A percentile compares a stretch with the other conserved stretches of the same genome.
phyloP scores from a whole-genome alignment of 2,888 invertebrate genomes.

The Hoplodrina ambigua region DNA sequence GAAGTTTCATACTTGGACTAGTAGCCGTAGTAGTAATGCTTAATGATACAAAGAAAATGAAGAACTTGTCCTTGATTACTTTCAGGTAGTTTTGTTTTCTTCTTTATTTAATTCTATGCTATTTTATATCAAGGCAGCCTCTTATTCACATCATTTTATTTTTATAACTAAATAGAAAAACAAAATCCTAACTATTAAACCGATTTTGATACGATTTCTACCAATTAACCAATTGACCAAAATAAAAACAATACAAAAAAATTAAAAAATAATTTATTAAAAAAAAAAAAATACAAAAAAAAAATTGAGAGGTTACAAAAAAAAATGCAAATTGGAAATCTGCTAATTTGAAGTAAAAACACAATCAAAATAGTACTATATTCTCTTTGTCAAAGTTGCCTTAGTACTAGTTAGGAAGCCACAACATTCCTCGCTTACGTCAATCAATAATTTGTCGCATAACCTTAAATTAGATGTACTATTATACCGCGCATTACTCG shows the following conservation, averaged over 20 bases:
- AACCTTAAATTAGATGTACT: neutral
- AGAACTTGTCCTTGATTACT: neutral
- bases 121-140: neutral
- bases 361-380: too few relatives aligned
- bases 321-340: too few relatives aligned
- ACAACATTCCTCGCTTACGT: slow-evolving; percentile 24
- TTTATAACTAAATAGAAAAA: neutral
- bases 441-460: slow-evolving; percentile 21
- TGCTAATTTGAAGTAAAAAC: too few relatives aligned
- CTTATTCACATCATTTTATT: neutral
- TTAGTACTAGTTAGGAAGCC: neutral
- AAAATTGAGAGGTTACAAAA: too few relatives aligned
- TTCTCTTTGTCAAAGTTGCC: neutral
- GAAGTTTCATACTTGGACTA: neutral
- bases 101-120: neutral
- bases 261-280: too few relatives aligned
- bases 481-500: slow-evolving; percentile 1
- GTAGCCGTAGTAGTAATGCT: neutral
- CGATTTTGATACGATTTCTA: too few relatives aligned
- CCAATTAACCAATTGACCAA: too few relatives aligned
- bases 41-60: neutral
- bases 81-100: neutral
- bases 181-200: too few relatives aligned
- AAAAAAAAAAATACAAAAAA: too few relatives aligned
- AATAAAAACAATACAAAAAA: too few relatives aligned